Evolutionary conservation across 1,140 invertebrate genomes (phyloP).

Genomic region (Drosophila kohkoa): DNA sequence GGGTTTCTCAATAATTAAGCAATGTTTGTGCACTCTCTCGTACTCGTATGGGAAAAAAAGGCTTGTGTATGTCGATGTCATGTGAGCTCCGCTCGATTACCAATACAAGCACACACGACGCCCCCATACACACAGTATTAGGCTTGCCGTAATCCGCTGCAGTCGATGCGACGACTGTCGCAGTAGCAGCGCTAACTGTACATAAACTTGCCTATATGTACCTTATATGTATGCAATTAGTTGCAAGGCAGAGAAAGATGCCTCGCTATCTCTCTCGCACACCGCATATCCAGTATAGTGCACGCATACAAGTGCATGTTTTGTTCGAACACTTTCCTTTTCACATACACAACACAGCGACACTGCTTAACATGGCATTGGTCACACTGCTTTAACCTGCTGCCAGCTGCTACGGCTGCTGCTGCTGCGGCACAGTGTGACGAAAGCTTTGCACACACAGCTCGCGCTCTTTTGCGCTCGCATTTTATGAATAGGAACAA

Average conservation of each 20-base stretch:
- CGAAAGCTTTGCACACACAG: slow-evolving; percentile 32
- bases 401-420: slow-evolving; percentile 10
- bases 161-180: slow-evolving; percentile 17
- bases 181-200: slow-evolving; percentile 35
- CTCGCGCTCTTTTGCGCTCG: slow-evolving; percentile 42
- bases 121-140: slow-evolving; percentile 7
- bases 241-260: slow-evolving; percentile 40
- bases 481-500: slow-evolving; percentile 32
- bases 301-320: slow-evolving; percentile 55
- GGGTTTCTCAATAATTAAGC: slow-evolving; percentile 62
- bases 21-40: slow-evolving; percentile 38
- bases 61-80: slow-evolving; percentile 28
- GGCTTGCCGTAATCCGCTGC: slow-evolving; percentile 50
- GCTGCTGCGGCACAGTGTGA: slow-evolving; percentile 23
- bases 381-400: slow-evolving; percentile 38
- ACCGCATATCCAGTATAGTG: slow-evolving; percentile 26
- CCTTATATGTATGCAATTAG: slow-evolving; percentile 44
- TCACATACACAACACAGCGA: slow-evolving; percentile 39
- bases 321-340: slow-evolving; percentile 63
- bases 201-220: slow-evolving; percentile 29
- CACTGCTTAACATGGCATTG: slow-evolving; percentile 34
- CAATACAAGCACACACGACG: slow-evolving; percentile 8
- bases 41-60: slow-evolving; percentile 19
- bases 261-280: slow-evolving; percentile 20
- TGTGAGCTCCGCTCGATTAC: slow-evolving; percentile 35